Evolutionary conservation across 2,888 invertebrate genomes (phyloP).

Genomic region (Brachyptera risi): DNA sequence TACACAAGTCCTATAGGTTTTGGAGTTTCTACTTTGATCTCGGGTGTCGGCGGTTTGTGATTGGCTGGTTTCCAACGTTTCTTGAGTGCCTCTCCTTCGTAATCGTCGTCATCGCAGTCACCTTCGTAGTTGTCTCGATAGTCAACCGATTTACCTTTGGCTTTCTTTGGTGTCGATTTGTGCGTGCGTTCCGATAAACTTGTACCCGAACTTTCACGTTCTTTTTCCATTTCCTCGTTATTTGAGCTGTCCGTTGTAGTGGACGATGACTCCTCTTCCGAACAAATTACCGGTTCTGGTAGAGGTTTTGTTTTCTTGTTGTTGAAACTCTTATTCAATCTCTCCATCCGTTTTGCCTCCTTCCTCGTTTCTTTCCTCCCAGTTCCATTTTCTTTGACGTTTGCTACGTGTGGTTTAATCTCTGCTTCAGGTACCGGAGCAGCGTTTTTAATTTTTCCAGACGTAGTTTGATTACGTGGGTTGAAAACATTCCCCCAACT

Average conservation of each 20-base stretch:
- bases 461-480: conserved; percentile 1
- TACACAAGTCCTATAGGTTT: conserved; percentile 39
- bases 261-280: conserved; percentile 65
- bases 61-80: conserved; percentile 36
- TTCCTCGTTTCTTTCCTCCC: conserved; percentile 35
- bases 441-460: conserved; percentile 12
- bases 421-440: conserved; percentile 19
- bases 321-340: conserved; percentile 37
- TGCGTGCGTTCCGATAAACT: conserved; percentile 17
- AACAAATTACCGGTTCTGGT: conserved; percentile 38
- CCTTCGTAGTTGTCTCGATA: conserved; percentile 49
- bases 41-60: conserved; percentile 37
- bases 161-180: conserved; percentile 19
- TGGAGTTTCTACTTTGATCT: conserved; percentile 25
- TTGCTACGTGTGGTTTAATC: conserved; percentile 31
- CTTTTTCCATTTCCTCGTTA: conserved; percentile 53
- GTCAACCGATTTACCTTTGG: conserved; percentile 38
- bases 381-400: conserved; percentile 27
- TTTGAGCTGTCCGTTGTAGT: conserved; percentile 66
- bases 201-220: conserved; percentile 32
- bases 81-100: conserved; percentile 35
- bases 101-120: conserved; percentile 48
- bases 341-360: conserved; percentile 36
- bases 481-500: conserved; percentile 31
- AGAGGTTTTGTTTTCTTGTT: conserved; percentile 27